Percentiles rank a stretch among this genome's conserved stretches.
Evolutionary conservation across 2,888 invertebrate species (phyloP).

Genomic region (Teleiodes luculella): DNA sequence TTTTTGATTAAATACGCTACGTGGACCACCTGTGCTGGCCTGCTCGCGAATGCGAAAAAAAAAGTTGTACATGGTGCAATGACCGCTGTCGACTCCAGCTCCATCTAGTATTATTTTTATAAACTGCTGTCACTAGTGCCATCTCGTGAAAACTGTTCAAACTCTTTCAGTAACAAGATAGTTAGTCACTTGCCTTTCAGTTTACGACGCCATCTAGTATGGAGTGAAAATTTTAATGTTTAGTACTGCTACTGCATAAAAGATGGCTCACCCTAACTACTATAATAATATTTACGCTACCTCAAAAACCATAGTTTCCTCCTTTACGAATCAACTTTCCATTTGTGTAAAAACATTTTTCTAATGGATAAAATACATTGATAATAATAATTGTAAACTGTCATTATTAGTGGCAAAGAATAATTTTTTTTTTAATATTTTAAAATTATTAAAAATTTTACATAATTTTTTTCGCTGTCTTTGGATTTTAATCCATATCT

Average conservation of each 20-base stretch:
- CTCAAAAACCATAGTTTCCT: too few relatives aligned
- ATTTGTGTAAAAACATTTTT: too few relatives aligned
- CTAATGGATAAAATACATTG: too few relatives aligned
- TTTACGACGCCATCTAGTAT: conserved; percentile 36
- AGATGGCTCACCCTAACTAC: conserved; percentile 42
- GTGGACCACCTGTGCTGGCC: conserved; percentile 22
- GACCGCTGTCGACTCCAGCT: conserved; percentile 21
- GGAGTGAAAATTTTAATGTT: conserved; percentile 10
- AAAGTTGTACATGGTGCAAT: conserved; percentile 26
- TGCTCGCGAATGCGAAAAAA: conserved; percentile 21
- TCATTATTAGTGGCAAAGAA: too few relatives aligned
- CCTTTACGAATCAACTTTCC: too few relatives aligned
- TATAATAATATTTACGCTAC: too few relatives aligned
- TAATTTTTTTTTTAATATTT: too few relatives aligned
- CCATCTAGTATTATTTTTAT: conserved; percentile 26
- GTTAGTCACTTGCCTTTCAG: too few relatives aligned
- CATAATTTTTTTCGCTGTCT: too few relatives aligned
- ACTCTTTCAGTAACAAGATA: background rate
- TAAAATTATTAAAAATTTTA: too few relatives aligned
- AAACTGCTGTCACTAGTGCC: background rate
- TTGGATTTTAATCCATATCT: too few relatives aligned
- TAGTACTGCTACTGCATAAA: conserved; percentile 24
- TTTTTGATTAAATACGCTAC: conserved; percentile 11
- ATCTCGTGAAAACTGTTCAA: background rate
- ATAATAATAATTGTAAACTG: too few relatives aligned